Base-by-base conservation (phyloP, 1,140 invertebrate genomes). In the Babylonia areolata region DNA sequence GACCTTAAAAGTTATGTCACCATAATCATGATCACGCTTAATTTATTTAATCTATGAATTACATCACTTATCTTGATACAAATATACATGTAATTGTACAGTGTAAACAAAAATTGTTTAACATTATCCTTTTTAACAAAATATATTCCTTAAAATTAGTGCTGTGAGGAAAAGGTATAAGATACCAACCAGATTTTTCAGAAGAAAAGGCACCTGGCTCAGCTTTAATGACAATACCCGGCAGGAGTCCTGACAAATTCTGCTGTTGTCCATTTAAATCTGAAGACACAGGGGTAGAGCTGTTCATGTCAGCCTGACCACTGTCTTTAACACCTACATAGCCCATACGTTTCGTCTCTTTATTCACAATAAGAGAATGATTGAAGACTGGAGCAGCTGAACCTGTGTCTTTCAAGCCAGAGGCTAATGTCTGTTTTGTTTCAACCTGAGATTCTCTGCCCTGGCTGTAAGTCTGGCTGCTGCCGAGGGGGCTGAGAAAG, bases 171-270 rank as follows among this genome's bases (percentile, higher is more conserved):
- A 51, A 51, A 1, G 46, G 9, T 51, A 51, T 9, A 51, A 51
- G 17, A 51, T 51, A 64, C 58, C 28, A 6, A 64, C 58, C 58
- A 23, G 15, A n/a, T 64, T 64, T 64, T 64, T 64, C 58, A 20
- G 58, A 5, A 23, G 58, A 64, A 64, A n/a, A 11, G 31, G n/a
- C 80, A 81, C 35, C 80, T 33, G 80, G 51, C 58, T 81, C 80
- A 15, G 80, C 80, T 46, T 81, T 81, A 9, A 81, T 39, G 51
- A 58, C 31, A 51, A 58, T n/a, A 54, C 35, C 80, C 46, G 33
- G 80, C 46, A 46, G 20, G 33, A 17, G 33, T 17, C 35, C 80
- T 31, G 42, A n/a, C n/a, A n/a, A 35, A 54, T 58, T 51, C n/a
- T 33, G 51, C 31, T 31, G n/a, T 33, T 58, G 80, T 54, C 42